Conservation (phyloP, 2,888 invertebrate species). For the Agrilus cyanescens region DNA sequence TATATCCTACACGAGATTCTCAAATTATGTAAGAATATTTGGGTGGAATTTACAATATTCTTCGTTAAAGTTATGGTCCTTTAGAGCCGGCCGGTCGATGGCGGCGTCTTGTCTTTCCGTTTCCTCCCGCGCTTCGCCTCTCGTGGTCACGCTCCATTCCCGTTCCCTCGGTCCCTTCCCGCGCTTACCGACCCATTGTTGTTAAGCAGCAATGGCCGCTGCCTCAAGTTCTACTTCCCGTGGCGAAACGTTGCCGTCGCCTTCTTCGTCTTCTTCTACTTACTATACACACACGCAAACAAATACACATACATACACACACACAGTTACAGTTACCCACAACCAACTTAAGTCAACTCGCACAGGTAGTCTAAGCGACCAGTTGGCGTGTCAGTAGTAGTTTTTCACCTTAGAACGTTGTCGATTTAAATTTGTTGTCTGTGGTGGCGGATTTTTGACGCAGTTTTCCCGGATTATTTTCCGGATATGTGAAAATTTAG, state of each 20-base stretch:
- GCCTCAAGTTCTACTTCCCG: conserved; percentile 32
- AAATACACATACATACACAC: no score
- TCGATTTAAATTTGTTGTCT: conserved; percentile 12
- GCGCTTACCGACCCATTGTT: conserved; percentile 13
- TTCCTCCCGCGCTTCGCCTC: no score
- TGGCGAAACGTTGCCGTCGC: conserved; percentile 7
- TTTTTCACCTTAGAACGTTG: neutral
- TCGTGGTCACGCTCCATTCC: conserved; percentile 10
- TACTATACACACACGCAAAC: no score
- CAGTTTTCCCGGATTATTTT: conserved; percentile 17
- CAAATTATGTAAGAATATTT: no score
- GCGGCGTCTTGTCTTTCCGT: no score
- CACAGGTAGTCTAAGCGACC: conserved; percentile 16
- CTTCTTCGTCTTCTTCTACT: conserved; percentile 19
- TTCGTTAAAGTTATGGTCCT: no score
- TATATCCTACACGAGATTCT: no score
- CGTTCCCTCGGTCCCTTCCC: conserved; percentile 18
- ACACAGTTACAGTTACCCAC: no score
- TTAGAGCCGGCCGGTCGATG: no score
- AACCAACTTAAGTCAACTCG: conserved; percentile 22
- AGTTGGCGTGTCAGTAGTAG: conserved; percentile 9
- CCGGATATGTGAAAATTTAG: conserved; percentile 32
- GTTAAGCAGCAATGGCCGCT: conserved; percentile 18
- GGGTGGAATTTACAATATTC: no score
- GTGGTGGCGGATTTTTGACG: conserved; percentile 28